Evolutionary conservation across 2,888 invertebrate species (phyloP).

Genomic region (Calameuta idolon): DNA sequence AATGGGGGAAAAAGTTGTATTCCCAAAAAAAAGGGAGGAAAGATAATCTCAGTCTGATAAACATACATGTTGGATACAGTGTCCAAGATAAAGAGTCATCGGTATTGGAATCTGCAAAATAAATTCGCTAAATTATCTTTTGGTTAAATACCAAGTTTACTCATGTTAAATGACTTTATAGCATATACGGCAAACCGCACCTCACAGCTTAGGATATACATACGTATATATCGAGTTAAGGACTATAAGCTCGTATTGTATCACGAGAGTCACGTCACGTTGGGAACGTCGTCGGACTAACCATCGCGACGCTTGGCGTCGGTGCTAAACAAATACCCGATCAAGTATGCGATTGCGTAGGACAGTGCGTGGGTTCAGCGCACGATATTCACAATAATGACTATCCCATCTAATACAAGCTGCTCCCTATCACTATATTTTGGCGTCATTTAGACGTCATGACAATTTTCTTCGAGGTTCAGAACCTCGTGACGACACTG

Average conservation of each 20-base stretch:
- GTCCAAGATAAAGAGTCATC: background rate
- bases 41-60: background rate
- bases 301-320: background rate
- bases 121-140: background rate
- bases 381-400: background rate
- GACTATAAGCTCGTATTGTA: background rate
- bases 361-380: background rate
- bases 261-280: slow-evolving; percentile 18
- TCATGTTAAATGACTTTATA: background rate
- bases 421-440: background rate
- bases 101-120: background rate
- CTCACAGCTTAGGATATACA: background rate
- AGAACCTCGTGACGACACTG: background rate
- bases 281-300: slow-evolving; percentile 3
- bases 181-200: background rate
- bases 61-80: background rate
- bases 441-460: background rate
- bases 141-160: background rate
- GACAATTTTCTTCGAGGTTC: background rate
- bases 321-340: background rate
- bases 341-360: background rate
- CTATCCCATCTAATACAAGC: background rate
- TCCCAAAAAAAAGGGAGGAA: background rate
- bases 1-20: background rate
- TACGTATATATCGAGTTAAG: background rate